Base-by-base conservation (phyloP, 2,888 invertebrate genomes). In the Flabesymbios commensalis region DNA sequence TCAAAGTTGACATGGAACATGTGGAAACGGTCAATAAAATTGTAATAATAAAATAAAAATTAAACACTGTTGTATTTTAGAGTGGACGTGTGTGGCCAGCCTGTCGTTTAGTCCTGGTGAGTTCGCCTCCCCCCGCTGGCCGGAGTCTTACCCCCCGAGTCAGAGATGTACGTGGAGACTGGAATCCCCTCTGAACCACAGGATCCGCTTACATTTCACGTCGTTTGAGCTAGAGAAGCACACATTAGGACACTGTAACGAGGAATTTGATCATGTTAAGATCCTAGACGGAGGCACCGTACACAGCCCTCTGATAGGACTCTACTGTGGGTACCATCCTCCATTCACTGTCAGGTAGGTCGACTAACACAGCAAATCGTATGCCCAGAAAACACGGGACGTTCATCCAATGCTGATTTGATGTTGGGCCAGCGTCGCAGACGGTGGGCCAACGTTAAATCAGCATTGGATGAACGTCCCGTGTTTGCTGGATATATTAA, bases 91-190 rank as follows among this genome's bases (percentile, higher is more conserved):
- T 68, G 69, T 72, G 29, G 71, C 71, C 14, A 55, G 64, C 14
- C 64, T 78, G 33, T 71, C 65, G 2, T 65, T 69, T 2, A 74
- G 74, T 47, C 69, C 75, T 43, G 78, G 78, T 1, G 74, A 77
- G 65, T 67, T 79, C 39, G 77, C 79, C 4, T 76, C 78, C 3
- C 78, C 77, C 2, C 64, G 71, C 45, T 79, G 78, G 78, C 79
- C 79, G 3, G 71, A 67, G 17, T 66, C 67, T 36, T 79, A 79
- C 63, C 70, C 74, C 0, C 64, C 76, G 3, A 58, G 65, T 17
- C 61, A 69, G 2, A 64, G 71, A 26, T 79, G 79, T 63, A 62
- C 68, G 7, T 79, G 78, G 78, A 67, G 68, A 3, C 72, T 79
- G 14, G 63, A 64, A 24, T 76, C 74, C 4, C 79, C 78, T 0